Conservation (phyloP, 2,888 invertebrate species). For the Acanthosepion esculentum region DNA sequence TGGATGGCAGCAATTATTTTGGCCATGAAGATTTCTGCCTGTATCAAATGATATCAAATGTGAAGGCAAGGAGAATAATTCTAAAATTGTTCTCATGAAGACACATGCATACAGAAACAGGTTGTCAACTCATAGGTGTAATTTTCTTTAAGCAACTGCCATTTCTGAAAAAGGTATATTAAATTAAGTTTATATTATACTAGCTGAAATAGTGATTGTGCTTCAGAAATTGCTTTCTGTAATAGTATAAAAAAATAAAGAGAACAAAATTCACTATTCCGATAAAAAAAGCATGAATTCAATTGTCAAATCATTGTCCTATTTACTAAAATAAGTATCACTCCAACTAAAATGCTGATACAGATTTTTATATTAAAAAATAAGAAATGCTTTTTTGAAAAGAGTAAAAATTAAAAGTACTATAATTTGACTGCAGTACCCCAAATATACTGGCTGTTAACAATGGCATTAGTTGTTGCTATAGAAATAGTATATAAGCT, state of each 20-base stretch:
- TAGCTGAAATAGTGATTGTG: background rate
- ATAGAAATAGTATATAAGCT: background rate
- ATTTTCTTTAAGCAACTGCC: background rate
- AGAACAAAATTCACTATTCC: background rate
- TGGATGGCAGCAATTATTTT: background rate
- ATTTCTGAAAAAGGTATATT: background rate
- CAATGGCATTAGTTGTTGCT: background rate
- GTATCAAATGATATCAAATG: slow-evolving; percentile 6
- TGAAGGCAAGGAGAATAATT: background rate
- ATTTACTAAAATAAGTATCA: background rate
- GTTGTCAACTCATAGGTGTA: background rate
- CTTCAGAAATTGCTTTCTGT: background rate
- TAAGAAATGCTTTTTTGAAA: background rate
- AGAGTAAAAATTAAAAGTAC: background rate
- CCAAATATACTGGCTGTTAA: background rate
- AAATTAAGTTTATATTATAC: background rate
- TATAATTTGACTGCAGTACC: background rate
- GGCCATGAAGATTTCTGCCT: background rate
- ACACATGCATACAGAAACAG: background rate
- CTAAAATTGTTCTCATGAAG: background rate
- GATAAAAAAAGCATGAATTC: background rate
- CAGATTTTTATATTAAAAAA: background rate
- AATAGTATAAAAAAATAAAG: background rate
- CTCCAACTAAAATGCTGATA: background rate
- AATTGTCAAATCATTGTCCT: background rate